Percentiles rank a stretch among this genome's conserved stretches.
Conservation (phyloP, 2,888 invertebrate species). For the Pachydiplax longipennis region DNA sequence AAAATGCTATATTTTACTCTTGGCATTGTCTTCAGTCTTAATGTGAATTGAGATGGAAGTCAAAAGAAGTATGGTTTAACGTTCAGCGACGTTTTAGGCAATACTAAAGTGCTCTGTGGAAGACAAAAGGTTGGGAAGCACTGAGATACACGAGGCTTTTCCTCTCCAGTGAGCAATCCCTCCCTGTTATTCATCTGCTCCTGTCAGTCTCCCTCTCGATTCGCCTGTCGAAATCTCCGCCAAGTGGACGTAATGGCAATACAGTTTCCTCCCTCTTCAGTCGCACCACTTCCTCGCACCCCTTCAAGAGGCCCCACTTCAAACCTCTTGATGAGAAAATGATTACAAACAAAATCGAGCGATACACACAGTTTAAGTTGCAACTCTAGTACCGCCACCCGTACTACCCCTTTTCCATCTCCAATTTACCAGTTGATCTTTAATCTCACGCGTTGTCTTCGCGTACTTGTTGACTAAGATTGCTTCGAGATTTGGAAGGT, state of each 20-base stretch:
- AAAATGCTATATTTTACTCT: too few relatives aligned
- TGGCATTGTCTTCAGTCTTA: too few relatives aligned
- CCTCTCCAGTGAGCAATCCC: not conserved
- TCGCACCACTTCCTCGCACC: not conserved
- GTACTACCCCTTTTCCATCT: too few relatives aligned
- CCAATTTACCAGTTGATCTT: too few relatives aligned
- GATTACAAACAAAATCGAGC: constrained; percentile 8
- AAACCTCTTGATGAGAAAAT: not conserved
- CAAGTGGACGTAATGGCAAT: constrained; percentile 21
- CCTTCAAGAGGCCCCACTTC: not conserved
- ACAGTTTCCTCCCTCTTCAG: not conserved
- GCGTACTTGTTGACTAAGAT: too few relatives aligned
- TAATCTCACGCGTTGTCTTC: too few relatives aligned
- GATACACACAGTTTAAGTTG: not conserved
- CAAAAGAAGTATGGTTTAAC: too few relatives aligned
- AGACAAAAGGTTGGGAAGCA: not conserved
- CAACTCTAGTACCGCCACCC: too few relatives aligned
- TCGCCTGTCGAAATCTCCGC: not conserved
- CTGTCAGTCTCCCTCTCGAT: not conserved
- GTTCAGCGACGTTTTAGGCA: too few relatives aligned
- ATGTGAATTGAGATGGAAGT: too few relatives aligned
- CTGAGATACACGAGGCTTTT: too few relatives aligned
- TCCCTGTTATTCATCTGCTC: not conserved
- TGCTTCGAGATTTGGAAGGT: too few relatives aligned
- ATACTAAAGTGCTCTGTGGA: not conserved